These are phyloP conservation scores for Heliopora coerulea DNA, from an alignment of 92 coral and sea anemone genomes.

Conservation along the genomic window DNA sequence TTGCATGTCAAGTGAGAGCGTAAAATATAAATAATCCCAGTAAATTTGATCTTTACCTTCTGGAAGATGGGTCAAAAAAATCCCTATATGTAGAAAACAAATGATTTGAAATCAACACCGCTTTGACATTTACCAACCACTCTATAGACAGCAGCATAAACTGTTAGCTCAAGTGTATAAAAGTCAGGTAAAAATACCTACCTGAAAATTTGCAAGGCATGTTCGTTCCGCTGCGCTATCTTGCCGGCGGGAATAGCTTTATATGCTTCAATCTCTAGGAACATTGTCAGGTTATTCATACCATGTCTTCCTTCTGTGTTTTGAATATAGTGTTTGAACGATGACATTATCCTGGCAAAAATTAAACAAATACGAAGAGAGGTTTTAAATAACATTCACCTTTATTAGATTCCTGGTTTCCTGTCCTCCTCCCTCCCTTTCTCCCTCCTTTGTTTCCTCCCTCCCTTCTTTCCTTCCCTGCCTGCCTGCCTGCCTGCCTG, in stretches of 20 bases:
- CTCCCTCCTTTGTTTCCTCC: neutral
- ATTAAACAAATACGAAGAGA: no score
- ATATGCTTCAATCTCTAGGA: constrained; percentile 86
- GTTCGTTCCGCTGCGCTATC: constrained; percentile 72
- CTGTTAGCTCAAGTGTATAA: no score
- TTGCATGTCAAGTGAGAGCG: no score
- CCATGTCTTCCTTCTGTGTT: constrained; percentile 96
- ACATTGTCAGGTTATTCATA: constrained; percentile 81
- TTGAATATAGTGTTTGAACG: constrained; percentile 92
- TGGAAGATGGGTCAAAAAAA: constrained; percentile 76
- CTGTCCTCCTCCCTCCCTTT: neutral
- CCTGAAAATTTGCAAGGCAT: constrained; percentile 78
- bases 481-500: neutral
- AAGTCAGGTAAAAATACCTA: constrained; percentile 48
- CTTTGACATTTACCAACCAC: no score
- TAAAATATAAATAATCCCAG: neutral
- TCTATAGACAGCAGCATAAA: no score
- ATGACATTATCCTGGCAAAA: constrained; percentile 69
- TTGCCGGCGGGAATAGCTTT: constrained; percentile 73
- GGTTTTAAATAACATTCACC: no score
- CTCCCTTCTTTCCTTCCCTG: neutral
- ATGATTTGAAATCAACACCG: no score
- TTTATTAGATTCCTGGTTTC: no score
- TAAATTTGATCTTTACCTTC: constrained; percentile 57
- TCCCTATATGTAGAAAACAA: constrained; percentile 53